Evolutionary conservation across 2,888 invertebrate genomes (phyloP).

Genomic region (Sesamia inferens): DNA sequence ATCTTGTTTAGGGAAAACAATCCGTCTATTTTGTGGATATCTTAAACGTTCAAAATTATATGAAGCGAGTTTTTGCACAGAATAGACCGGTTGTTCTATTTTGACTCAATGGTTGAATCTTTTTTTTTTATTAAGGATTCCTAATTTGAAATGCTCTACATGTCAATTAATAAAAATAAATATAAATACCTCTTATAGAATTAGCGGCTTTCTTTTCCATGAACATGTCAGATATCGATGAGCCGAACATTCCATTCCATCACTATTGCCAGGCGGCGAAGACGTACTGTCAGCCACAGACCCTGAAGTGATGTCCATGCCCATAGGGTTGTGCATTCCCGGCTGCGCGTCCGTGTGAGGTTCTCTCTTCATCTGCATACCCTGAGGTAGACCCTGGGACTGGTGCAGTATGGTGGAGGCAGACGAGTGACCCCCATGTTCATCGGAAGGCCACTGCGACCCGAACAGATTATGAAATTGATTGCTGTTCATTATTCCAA

Average conservation of each 20-base stretch:
- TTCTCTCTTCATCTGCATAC: slow-evolving; percentile 83
- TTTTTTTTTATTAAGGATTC: background rate
- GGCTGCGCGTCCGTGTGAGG: slow-evolving; percentile 80
- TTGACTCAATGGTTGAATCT: background rate
- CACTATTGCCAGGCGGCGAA: slow-evolving; percentile 88
- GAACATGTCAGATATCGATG: too few relatives aligned
- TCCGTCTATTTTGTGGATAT: background rate
- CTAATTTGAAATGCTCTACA: background rate
- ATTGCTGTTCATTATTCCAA: slow-evolving; percentile 83
- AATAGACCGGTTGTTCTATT: background rate
- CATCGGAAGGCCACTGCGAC: slow-evolving; percentile 89
- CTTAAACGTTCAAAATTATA: too few relatives aligned
- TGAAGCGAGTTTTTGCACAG: background rate
- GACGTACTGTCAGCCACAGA: slow-evolving; percentile 91
- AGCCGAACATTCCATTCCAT: slow-evolving; percentile 66
- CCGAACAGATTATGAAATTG: slow-evolving; percentile 88
- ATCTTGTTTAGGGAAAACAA: background rate
- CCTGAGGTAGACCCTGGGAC: slow-evolving; percentile 73
- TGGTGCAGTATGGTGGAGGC: slow-evolving; percentile 87
- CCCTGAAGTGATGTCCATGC: slow-evolving; percentile 81
- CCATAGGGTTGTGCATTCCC: slow-evolving; percentile 83
- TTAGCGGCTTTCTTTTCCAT: too few relatives aligned
- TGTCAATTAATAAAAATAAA: slow-evolving; percentile 40
- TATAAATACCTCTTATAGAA: slow-evolving; percentile 67
- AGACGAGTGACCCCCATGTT: slow-evolving; percentile 86